phyloP scores from a whole-genome alignment of 2,888 invertebrate species.

The Tromatobia lineatoria region DNA sequence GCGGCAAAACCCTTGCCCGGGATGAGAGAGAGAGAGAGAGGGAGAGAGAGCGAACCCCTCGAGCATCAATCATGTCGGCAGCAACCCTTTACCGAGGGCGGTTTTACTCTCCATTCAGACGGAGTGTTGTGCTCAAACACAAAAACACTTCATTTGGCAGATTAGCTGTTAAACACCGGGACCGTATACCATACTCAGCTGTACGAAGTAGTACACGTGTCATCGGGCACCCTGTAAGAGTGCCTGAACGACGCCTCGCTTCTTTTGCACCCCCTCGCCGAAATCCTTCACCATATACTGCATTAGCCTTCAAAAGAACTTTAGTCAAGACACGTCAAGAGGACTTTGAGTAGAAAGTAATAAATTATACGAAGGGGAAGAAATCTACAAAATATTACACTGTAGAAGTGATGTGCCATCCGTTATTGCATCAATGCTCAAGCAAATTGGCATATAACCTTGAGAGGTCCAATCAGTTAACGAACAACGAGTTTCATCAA shows the following conservation, averaged over 20 bases:
- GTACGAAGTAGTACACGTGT: constrained; percentile 69
- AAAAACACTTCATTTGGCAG: constrained; percentile 86
- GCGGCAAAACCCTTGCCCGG: constrained; percentile 55
- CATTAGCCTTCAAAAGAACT: constrained; percentile 17
- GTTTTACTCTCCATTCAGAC: constrained; percentile 84
- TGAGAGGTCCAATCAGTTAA: too few relatives aligned
- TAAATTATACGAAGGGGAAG: not conserved
- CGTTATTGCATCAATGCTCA: too few relatives aligned
- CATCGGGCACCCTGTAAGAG: constrained; percentile 59
- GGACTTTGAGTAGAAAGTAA: not conserved
- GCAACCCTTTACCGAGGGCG: constrained; percentile 85
- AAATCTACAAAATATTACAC: not conserved
- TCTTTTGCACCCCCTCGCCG: not conserved
- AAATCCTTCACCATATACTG: constrained; percentile 7
- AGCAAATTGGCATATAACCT: too few relatives aligned
- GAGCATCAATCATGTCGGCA: constrained; percentile 85
- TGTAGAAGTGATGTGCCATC: not conserved
- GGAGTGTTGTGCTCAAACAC: constrained; percentile 85
- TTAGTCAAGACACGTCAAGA: not conserved
- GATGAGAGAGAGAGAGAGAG: constrained; percentile 48
- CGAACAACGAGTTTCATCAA: too few relatives aligned
- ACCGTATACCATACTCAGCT: constrained; percentile 53
- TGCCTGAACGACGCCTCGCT: constrained; percentile 48
- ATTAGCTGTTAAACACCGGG: constrained; percentile 85
- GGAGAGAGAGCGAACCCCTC: constrained; percentile 73